phyloP scores from a whole-genome alignment of 2,888 invertebrate species.

The Ecliptopera silaceata region DNA sequence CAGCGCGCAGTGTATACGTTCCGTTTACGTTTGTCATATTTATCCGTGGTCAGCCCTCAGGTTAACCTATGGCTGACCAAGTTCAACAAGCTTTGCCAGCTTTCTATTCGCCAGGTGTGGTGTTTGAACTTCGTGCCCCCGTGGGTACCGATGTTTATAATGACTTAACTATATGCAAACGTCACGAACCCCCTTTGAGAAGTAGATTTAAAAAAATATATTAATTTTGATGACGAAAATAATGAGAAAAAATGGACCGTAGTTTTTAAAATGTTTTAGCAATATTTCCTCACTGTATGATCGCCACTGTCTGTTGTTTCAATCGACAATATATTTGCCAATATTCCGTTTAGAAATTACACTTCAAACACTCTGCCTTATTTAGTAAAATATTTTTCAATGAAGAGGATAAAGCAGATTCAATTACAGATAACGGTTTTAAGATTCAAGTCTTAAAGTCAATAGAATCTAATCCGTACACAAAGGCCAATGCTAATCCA shows the following conservation, averaged over 20 bases:
- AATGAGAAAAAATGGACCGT: no score
- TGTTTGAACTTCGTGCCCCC: conserved; percentile 26
- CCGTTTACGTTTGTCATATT: no score
- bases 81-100: conserved; percentile 14
- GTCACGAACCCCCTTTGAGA: no score
- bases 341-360: neutral
- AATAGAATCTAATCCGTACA: conserved; percentile 4
- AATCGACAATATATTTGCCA: no score
- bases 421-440: conserved; percentile 1
- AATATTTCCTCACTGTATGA: no score
- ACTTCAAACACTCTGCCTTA: no score
- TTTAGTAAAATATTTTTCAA: neutral
- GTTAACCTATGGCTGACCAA: conserved; percentile 17
- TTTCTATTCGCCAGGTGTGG: conserved; percentile 27
- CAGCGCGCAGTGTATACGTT: no score
- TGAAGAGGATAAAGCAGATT: neutral
- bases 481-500: conserved; percentile 20
- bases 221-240: no score
- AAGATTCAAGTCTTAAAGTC: neutral
- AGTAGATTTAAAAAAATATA: no score
- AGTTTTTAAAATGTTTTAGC: no score
- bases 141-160: conserved; percentile 25
- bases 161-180: conserved; percentile 13
- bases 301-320: conserved; percentile 8
- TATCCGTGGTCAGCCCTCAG: no score